phyloP scores from a whole-genome alignment of 2,888 invertebrate genomes.

The Ecdyonurus torrentis region DNA sequence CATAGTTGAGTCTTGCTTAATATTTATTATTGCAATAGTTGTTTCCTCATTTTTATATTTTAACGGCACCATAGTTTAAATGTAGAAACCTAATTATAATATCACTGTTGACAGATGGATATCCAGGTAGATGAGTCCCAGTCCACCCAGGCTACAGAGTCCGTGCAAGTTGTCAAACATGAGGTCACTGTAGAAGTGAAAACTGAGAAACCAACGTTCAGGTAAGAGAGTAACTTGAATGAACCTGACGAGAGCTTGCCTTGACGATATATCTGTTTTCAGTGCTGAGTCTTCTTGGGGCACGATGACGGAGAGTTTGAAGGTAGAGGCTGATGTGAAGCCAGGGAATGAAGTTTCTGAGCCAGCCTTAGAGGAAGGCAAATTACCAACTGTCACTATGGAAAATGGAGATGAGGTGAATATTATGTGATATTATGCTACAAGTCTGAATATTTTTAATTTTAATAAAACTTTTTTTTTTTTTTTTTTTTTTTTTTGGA shows the following conservation, averaged over 20 bases:
- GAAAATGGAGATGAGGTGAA: neutral
- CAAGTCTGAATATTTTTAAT: neutral
- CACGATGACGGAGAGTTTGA: constrained; percentile 5
- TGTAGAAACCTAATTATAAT: no score
- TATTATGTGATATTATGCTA: no score
- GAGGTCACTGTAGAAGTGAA: neutral
- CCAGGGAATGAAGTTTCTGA: neutral
- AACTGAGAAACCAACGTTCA: neutral
- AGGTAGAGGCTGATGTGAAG: constrained; percentile 3
- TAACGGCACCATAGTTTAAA: no score
- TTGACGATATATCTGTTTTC: neutral
- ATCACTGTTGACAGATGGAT: no score
- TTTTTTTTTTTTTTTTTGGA: no score
- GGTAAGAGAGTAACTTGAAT: neutral
- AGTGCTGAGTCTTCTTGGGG: neutral
- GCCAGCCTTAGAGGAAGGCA: neutral
- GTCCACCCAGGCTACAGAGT: neutral
- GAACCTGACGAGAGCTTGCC: no score
- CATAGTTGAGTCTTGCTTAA: no score
- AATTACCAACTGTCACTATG: neutral
- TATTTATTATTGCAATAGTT: no score
- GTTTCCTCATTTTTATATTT: no score
- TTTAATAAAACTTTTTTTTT: no score
- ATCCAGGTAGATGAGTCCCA: neutral
- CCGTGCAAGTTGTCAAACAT: neutral